Percentiles rank a stretch among this genome's conserved stretches.
Evolutionary conservation across 2,797 vertebrate genomes (phyloP).

Genomic region (Pangasius sanitwongsei): DNA sequence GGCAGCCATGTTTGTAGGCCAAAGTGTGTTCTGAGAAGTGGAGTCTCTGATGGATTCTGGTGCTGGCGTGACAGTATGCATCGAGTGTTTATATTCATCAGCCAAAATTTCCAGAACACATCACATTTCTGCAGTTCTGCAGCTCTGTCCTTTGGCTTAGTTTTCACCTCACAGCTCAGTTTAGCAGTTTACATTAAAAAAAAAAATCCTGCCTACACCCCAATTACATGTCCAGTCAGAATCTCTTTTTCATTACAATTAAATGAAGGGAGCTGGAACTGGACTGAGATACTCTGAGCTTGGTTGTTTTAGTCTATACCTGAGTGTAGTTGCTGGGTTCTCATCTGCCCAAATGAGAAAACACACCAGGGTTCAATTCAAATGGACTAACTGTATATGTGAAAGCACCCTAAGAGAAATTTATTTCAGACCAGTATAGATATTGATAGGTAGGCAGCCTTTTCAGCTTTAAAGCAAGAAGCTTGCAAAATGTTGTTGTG

Average conservation of each 20-base stretch:
- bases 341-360: background rate
- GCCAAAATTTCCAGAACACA: background rate
- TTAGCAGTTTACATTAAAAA: background rate
- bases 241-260: background rate
- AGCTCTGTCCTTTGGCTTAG: background rate
- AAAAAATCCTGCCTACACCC: background rate
- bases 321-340: background rate
- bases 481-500: background rate
- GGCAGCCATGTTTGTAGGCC: background rate
- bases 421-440: background rate
- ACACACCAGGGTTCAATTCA: background rate
- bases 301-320: background rate
- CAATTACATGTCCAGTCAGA: background rate
- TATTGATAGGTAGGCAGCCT: background rate
- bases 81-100: background rate
- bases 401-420: background rate
- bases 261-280: background rate
- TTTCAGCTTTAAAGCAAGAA: background rate
- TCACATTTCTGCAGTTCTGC: background rate
- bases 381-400: background rate
- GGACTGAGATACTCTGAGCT: background rate
- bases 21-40: background rate
- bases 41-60: background rate
- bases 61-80: background rate
- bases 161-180: background rate